A percentile compares a stretch with the other conserved stretches of the same genome.
Evolutionary conservation across 1,140 invertebrate species (phyloP).

Genomic region (Vollenhovia emeryi): DNA sequence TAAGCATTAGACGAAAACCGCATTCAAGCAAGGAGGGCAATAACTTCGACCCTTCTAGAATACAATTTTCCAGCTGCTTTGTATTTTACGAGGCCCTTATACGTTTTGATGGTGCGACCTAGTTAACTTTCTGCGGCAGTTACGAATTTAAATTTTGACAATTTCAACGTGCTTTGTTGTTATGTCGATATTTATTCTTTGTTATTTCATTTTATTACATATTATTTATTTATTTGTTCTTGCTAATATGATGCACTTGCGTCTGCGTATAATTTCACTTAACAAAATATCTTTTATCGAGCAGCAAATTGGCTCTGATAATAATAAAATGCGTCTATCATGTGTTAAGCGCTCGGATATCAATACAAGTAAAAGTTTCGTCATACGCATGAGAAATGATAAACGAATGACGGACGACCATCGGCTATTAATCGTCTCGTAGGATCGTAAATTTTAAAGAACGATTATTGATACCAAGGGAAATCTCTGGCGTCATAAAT

Average conservation of each 20-base stretch:
- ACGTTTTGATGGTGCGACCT: background rate
- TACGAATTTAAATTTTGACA: constrained; percentile 15
- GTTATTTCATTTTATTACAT: background rate
- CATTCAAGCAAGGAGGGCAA: background rate
- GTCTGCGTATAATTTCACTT: background rate
- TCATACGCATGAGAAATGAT: background rate
- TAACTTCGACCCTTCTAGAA: constrained; percentile 3
- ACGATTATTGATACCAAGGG: constrained; percentile 37
- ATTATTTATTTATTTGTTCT: background rate
- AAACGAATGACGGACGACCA: constrained; percentile 44
- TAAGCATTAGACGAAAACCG: background rate
- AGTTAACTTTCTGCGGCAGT: background rate
- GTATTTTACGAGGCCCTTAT: constrained; percentile 4
- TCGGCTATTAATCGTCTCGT: constrained; percentile 38
- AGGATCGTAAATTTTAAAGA: constrained; percentile 48
- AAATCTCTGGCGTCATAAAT: constrained; percentile 39
- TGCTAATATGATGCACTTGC: background rate
- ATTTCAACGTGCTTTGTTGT: no score
- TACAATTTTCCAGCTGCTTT: constrained; percentile 14
- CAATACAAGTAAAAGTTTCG: background rate
- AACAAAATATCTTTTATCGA: background rate
- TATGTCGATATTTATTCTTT: background rate
- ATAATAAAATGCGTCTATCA: background rate
- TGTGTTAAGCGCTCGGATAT: background rate
- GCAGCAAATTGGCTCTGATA: background rate